These are phyloP conservation scores for Endotricha flammealis DNA, from an alignment of 2,888 invertebrate species.

Conservation along the genomic window DNA sequence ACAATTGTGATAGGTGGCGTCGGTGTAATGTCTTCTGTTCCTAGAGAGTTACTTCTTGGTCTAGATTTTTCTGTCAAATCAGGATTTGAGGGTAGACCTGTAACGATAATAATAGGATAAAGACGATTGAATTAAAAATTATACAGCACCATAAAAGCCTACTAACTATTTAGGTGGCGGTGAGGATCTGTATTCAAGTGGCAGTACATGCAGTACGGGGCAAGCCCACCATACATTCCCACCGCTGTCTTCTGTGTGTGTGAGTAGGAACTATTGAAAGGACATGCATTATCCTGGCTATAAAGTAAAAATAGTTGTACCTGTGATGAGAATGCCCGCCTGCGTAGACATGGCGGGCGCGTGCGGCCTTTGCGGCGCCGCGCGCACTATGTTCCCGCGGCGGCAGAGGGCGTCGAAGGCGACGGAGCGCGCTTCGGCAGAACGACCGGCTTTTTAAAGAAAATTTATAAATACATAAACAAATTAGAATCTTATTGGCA, in stretches of 20 bases:
- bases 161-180: too few species aligned
- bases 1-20: slow-evolving; percentile 42
- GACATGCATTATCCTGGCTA: too few species aligned
- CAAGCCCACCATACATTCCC: too few species aligned
- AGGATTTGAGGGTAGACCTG: slow-evolving; percentile 68
- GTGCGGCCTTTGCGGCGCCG: slow-evolving; percentile 35
- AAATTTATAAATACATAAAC: too few species aligned
- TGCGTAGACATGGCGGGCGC: slow-evolving; percentile 55
- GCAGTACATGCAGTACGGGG: too few species aligned
- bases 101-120: too few species aligned
- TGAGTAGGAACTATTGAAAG: too few species aligned
- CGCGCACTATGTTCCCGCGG: slow-evolving; percentile 63
- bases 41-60: slow-evolving; percentile 66
- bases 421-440: slow-evolving; percentile 39
- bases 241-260: too few species aligned
- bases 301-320: slow-evolving; percentile 26
- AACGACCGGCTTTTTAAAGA: slow-evolving; percentile 26
- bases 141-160: too few species aligned
- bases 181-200: too few species aligned
- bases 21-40: slow-evolving; percentile 45
- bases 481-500: too few species aligned
- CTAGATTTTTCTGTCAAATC: slow-evolving; percentile 55
- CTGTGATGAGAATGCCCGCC: slow-evolving; percentile 76
- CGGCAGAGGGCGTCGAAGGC: slow-evolving; percentile 64
- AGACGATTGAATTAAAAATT: too few species aligned